Evolutionary conservation across 2,113 vertebrate species (phyloP).

Genomic region (Oreotragus oreotragus): DNA sequence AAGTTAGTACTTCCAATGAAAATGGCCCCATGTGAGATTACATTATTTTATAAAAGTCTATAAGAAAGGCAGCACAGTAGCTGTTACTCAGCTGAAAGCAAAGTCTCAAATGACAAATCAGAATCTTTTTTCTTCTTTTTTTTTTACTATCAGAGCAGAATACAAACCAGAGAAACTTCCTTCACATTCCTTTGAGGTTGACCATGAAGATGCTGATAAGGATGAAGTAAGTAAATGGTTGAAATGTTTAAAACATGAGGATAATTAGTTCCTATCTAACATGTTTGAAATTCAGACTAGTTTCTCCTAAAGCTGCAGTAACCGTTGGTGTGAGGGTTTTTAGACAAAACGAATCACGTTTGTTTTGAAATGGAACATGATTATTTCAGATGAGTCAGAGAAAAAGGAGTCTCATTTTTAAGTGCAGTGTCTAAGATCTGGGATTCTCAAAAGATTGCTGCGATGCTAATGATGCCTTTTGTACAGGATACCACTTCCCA

Average conservation of each 20-base stretch:
- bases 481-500: conserved; percentile 95
- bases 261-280: neutral
- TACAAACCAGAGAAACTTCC: conserved; percentile 93
- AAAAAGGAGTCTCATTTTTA: neutral
- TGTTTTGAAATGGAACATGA: conserved; percentile 13
- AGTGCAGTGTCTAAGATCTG: neutral
- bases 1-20: neutral
- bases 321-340: neutral
- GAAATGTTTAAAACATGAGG: conserved; percentile 8
- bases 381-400: conserved; percentile 33
- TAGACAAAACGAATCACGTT: conserved; percentile 14
- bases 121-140: neutral
- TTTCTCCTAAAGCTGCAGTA: neutral
- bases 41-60: neutral
- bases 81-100: neutral
- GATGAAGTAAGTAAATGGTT: conserved; percentile 89
- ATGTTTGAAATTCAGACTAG: conserved; percentile 7
- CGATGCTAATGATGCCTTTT: conserved; percentile 59
- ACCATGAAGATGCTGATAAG: conserved; percentile 97
- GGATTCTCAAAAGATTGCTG: neutral
- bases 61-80: neutral
- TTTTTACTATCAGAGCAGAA: conserved; percentile 84
- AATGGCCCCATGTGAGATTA: neutral
- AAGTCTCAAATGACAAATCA: neutral
- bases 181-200: conserved; percentile 97